Base-by-base conservation (phyloP, 2,797 vertebrate genomes). In the Luscinia luscinia region DNA sequence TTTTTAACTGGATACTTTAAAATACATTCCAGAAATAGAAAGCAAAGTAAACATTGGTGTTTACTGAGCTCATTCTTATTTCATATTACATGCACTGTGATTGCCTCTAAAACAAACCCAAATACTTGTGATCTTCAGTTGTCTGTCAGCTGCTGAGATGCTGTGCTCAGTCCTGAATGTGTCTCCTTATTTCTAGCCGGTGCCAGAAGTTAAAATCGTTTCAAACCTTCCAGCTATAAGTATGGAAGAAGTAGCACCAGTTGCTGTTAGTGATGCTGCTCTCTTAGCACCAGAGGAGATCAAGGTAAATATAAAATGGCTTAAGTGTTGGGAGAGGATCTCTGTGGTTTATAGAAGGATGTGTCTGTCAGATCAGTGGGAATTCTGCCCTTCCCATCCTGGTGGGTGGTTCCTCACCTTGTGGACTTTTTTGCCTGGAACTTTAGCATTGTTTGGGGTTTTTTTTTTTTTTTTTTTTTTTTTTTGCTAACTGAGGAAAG, bases 231-330 rank as follows among this genome's bases (percentile, higher is more conserved):
- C 99, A 1, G 98, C 99, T 18, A 97, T 99, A 78, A 96, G 97
- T 63, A 98, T 99, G 98, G 99, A 99, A 96, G 99, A 99, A 86
- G 99, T 99, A 48, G 99, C 99, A 84, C 99, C 99, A 9, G 98
- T 99, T 95, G 98, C 98, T 10, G 97, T 97, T 46, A 99, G 99
- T 23, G 98, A 98, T 21, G 99, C 98, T n/a, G 98, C 98, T 5
- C 98, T 99, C 55, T 96, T 99, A 20, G 99, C 99, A 73, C 99
- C 99, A n/a, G 99, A 99, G 87, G 99, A 99, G 97, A 87, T 99
- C 88, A 99, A 99, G 98, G 99, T 99, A 96, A 94, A 97, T 55
- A 54, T 3, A 23, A 80, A 88, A 34, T 34, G 16, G 8, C 5
- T 0, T 26, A 23, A 52, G 52, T 28, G 15, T 17, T 5, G 4